Percentiles rank a stretch among this genome's conserved stretches.
Evolutionary conservation across 1,140 invertebrate genomes (phyloP).

Genomic region (Orchestia grillus): DNA sequence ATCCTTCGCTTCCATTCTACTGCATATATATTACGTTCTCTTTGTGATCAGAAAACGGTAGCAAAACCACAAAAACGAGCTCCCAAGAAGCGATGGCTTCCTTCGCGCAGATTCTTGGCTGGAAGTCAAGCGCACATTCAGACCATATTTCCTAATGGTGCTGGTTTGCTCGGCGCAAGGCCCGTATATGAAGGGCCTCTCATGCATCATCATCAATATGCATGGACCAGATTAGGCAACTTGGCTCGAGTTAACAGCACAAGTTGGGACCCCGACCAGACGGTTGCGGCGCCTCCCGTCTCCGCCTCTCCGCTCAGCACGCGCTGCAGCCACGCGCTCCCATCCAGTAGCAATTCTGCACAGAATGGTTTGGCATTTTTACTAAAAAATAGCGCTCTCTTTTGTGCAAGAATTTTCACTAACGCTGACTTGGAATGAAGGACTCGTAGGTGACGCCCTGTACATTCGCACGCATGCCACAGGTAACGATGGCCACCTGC

Average conservation of each 20-base stretch:
- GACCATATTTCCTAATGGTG: slow-evolving; percentile 30
- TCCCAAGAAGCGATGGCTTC: not conserved
- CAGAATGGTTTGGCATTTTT: not conserved
- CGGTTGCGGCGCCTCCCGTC: not conserved
- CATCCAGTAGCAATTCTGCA: not conserved
- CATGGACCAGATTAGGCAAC: slow-evolving; percentile 42
- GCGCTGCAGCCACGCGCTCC: not conserved
- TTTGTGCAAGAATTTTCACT: too few relatives aligned
- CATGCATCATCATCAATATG: slow-evolving; percentile 53
- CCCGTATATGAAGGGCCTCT: slow-evolving; percentile 21
- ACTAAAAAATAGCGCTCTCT: not conserved
- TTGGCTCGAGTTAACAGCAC: slow-evolving; percentile 50
- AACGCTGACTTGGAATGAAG: too few relatives aligned
- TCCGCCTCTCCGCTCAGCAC: not conserved
- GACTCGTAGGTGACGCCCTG: too few relatives aligned
- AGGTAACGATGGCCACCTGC: too few relatives aligned
- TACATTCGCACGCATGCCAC: too few relatives aligned
- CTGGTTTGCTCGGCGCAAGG: not conserved
- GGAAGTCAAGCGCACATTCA: not conserved
- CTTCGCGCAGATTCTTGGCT: not conserved
- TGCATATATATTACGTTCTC: not conserved
- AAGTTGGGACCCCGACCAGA: not conserved
- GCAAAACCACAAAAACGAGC: not conserved
- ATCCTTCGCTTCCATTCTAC: not conserved
- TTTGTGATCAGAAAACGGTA: not conserved